Conservation (phyloP, 2,113 vertebrate genomes). For the Eira barbara region DNA sequence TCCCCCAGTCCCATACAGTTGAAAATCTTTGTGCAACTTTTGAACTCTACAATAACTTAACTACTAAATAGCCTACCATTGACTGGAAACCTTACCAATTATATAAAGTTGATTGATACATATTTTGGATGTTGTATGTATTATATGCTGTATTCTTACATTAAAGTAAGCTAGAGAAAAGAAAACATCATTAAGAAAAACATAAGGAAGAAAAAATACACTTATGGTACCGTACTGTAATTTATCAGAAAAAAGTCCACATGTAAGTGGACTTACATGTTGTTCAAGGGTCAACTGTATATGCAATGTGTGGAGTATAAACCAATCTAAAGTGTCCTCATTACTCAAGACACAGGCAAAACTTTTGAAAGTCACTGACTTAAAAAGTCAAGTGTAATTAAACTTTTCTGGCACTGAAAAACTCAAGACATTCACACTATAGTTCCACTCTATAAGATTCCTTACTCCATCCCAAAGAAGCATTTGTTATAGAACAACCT, state of each 20-base stretch:
- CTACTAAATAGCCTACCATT: not conserved
- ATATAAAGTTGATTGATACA: not conserved
- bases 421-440: not conserved
- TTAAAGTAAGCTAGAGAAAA: not conserved
- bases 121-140: not conserved
- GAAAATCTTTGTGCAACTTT: not conserved
- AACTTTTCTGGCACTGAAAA: conserved; percentile 17
- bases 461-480: not conserved
- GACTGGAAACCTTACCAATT: not conserved
- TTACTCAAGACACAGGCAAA: not conserved
- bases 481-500: not conserved
- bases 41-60: not conserved
- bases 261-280: not conserved
- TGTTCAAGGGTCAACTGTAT: not conserved
- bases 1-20: not conserved
- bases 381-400: conserved; percentile 24
- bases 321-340: not conserved
- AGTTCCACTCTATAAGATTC: not conserved
- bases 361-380: not conserved
- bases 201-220: not conserved
- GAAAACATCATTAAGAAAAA: not conserved
- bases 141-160: not conserved
- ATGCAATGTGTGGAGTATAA: not conserved
- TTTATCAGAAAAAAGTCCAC: not conserved
- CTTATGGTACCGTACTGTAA: not conserved